A percentile compares a stretch with the other conserved stretches of the same genome.
These are phyloP conservation scores for Serranus cabrilla DNA, from an alignment of 2,797 vertebrate species.

Conservation along the genomic window DNA sequence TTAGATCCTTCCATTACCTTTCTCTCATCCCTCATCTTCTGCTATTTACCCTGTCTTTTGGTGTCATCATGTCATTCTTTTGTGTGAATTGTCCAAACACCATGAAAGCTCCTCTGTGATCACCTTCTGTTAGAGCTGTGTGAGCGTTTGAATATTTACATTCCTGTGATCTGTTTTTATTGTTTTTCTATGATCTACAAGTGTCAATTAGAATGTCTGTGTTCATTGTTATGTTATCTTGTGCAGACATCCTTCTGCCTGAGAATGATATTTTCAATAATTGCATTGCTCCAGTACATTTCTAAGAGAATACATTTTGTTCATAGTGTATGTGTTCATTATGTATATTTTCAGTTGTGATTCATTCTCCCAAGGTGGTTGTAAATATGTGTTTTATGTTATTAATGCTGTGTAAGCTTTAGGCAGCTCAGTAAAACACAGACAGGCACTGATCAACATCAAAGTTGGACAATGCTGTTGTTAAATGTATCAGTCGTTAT, in stretches of 20 bases:
- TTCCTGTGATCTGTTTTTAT: slow-evolving; percentile 1
- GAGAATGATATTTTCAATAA: slow-evolving; percentile 3
- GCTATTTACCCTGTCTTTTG: slow-evolving; percentile 24
- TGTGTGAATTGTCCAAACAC: slow-evolving; percentile 40
- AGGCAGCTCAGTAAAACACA: slow-evolving; percentile 8
- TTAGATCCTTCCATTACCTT: slow-evolving; percentile 33
- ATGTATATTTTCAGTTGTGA: slow-evolving; percentile 26
- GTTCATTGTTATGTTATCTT: slow-evolving; percentile 18
- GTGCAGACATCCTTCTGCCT: slow-evolving; percentile 4
- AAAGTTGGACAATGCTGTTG: background rate
- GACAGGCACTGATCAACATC: slow-evolving; percentile 2
- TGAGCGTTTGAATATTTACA: slow-evolving; percentile 22
- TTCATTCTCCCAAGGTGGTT: slow-evolving; percentile 10
- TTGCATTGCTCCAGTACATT: background rate
- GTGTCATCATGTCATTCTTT: slow-evolving; percentile 20
- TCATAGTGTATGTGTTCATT: slow-evolving; percentile 12
- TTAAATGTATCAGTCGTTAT: background rate
- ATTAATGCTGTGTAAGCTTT: background rate
- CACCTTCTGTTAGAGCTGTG: slow-evolving; percentile 14
- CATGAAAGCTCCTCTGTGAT: slow-evolving; percentile 19
- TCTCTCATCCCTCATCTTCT: slow-evolving; percentile 31
- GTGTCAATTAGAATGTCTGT: slow-evolving; percentile 6
- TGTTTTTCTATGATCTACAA: slow-evolving; percentile 3
- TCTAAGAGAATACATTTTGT: background rate
- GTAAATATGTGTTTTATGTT: slow-evolving; percentile 10